These are phyloP conservation scores for Lampris incognitus DNA, from an alignment of 2,113 vertebrate genomes.

Conservation along the genomic window DNA sequence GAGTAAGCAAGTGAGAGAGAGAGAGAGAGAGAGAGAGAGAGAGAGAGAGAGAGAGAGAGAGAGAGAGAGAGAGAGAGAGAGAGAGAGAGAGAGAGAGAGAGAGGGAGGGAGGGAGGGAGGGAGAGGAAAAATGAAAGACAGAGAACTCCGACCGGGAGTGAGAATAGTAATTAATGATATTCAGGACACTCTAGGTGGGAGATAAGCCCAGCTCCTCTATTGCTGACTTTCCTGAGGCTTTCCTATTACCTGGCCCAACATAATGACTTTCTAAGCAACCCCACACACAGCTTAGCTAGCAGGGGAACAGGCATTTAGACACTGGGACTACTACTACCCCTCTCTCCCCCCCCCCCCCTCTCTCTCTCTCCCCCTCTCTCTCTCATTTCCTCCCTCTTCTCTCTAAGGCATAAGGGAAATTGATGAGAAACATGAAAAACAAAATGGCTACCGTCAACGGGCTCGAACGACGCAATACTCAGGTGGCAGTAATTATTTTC, in stretches of 20 bases:
- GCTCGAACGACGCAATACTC: constrained; percentile 34
- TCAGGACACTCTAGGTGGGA: constrained; percentile 62
- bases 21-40: background rate
- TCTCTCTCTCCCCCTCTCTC: background rate
- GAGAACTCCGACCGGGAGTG: no score
- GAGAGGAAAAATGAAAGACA: constrained; percentile 9
- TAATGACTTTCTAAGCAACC: constrained; percentile 72
- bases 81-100: constrained; percentile 11
- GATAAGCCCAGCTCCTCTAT: constrained; percentile 64
- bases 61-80: constrained; percentile 11
- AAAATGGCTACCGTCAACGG: constrained; percentile 49
- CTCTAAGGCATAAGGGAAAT: constrained; percentile 44
- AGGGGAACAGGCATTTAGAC: constrained; percentile 12
- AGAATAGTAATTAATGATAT: constrained; percentile 70
- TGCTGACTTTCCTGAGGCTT: constrained; percentile 59
- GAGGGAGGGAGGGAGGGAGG: constrained; percentile 33
- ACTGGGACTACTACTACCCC: constrained; percentile 1
- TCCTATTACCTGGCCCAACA: constrained; percentile 63
- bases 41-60: constrained; percentile 35
- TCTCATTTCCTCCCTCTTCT: background rate
- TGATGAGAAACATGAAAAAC: constrained; percentile 49
- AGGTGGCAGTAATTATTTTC: constrained; percentile 58
- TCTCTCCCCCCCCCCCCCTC: background rate
- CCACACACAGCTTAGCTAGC: constrained; percentile 27
- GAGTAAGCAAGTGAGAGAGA: background rate